These are phyloP conservation scores for Atopsyche davidsoni DNA, from an alignment of 1,140 invertebrate genomes.

Conservation along the genomic window DNA sequence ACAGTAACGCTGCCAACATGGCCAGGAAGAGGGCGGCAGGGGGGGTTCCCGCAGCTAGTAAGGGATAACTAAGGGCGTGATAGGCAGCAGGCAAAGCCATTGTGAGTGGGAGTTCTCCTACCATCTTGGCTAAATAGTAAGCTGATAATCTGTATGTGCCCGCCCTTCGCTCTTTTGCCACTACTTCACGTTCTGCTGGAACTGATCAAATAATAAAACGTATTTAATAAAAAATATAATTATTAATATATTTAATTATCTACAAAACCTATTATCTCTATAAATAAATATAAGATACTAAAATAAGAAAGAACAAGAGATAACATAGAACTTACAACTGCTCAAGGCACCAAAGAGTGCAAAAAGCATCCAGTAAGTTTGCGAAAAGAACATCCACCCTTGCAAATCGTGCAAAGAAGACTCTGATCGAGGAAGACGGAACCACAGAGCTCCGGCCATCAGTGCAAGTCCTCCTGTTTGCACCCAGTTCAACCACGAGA, in stretches of 20 bases:
- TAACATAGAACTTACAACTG: slow-evolving; percentile 54
- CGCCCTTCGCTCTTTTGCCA: slow-evolving; percentile 75
- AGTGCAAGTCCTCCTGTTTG: slow-evolving; percentile 70
- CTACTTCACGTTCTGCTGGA: slow-evolving; percentile 74
- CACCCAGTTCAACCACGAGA: slow-evolving; percentile 76
- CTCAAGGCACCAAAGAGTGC: slow-evolving; percentile 74
- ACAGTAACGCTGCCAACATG: slow-evolving; percentile 65
- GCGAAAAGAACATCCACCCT: slow-evolving; percentile 84
- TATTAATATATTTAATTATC: background rate
- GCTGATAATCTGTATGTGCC: slow-evolving; percentile 79
- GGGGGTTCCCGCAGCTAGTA: slow-evolving; percentile 52
- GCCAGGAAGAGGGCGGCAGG: slow-evolving; percentile 62
- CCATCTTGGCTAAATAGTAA: slow-evolving; percentile 82
- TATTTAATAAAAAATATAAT: background rate
- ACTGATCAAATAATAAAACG: slow-evolving; percentile 48
- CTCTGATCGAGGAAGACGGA: slow-evolving; percentile 68
- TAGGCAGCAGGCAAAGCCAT: slow-evolving; percentile 74
- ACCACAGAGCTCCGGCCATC: slow-evolving; percentile 74
- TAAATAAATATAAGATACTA: slow-evolving; percentile 5
- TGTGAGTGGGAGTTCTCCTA: slow-evolving; percentile 73
- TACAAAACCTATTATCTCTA: background rate
- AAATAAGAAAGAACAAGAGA: background rate
- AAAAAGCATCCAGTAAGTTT: slow-evolving; percentile 83
- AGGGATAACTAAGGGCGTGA: slow-evolving; percentile 73
- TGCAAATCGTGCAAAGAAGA: slow-evolving; percentile 72